Base-by-base conservation (phyloP, 1,140 invertebrate species). In the Sinonovacula constricta region DNA sequence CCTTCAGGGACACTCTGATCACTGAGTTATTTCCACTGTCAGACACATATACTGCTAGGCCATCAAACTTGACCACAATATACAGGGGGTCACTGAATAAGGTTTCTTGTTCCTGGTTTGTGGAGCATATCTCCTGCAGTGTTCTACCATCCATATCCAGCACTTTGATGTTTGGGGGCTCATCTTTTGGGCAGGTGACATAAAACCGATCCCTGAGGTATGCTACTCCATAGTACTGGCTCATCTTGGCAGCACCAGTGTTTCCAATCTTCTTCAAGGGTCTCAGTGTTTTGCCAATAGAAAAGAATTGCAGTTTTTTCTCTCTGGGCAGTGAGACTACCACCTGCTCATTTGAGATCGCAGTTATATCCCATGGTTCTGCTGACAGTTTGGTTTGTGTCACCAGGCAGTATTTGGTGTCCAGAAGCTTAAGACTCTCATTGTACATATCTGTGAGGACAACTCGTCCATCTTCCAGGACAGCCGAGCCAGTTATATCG, bases 301-400 rank as follows among this genome's bases (percentile, higher is more conserved):
- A 66, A 51, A 76, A 76, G 49, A 65, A 67, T 56, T 76, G 72
- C 53, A 76, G 62, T 59, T 76, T 76, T 36, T 59, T 76, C 54
- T 76, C 72, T 3, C 34, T 45, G 3, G 72, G 72, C 14, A 76
- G 28, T 1, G 62, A 54, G 18, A 76, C 63, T 7, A 59, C 34
- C 3, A 76, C 39, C 30, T 76, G 72, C 26, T 66, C 62, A 34
- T 67, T 54, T 2, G 49, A 56, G 36, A 76, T 31, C 4, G 53
- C 15, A 65, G 62, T 66, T 2, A 76, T 4, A 24, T 76, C 72
- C 72, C 72, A 76, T 34, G 72, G 72, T 45, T 76, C 72, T 22
- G 51, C 54, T 2, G 72, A 76, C 3, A 67, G 33, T 67, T 76
- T 76, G 26, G 72, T 76, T 65, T 76, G 72, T 33, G 72, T 76